Base-by-base conservation (phyloP, 2,888 invertebrate species). In the Drosophila anomalata region DNA sequence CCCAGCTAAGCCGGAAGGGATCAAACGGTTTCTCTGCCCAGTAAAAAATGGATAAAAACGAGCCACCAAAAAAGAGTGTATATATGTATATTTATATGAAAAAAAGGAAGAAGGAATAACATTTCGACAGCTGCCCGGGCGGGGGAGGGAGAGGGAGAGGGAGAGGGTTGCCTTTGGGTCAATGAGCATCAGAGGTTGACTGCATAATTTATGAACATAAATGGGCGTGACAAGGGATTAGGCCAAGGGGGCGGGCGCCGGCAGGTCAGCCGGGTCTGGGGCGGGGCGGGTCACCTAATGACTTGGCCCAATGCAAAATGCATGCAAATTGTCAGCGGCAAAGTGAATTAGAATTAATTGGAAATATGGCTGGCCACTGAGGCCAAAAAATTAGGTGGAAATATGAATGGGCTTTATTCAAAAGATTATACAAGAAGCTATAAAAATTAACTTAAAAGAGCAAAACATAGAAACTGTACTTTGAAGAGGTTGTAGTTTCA, bases 1-100 rank as follows among this genome's bases (percentile, higher is more conserved):
- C 68, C 65, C 60, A 65, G 63, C 76, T 82, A 79, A 85, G 85
- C 83, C 85, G 81, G 86, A 82, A 82, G 86, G 81, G 82, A 82
- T 82, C 86, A 85, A 85, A 82, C 80, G 80, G 82, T 85, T 79
- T 66, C 54, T 17, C 50, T 8, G 41, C 42, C 60, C 55, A 12
- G 26, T 14, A 33, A 31, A 39, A 39, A 17, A 31, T 20, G 41
- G 20, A 42, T 42, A 72, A 79, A 80, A 76, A 57, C 54, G 61
- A 60, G 66, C 55, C 58, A 65, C 62, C 68, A 66, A 48, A 54
- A 55, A 55, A 78, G 70, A 62, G 54, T 29, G 29, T 29, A 36
- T 22, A 42, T 17, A 57, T 22, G 22, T 22, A 33, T 22, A 42
- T 17, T 24, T 7, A n/a, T 14, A n/a, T n/a, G n/a, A 36, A 22